Base-by-base conservation (phyloP, 2,113 vertebrate genomes). In the Sturnus vulgaris region DNA sequence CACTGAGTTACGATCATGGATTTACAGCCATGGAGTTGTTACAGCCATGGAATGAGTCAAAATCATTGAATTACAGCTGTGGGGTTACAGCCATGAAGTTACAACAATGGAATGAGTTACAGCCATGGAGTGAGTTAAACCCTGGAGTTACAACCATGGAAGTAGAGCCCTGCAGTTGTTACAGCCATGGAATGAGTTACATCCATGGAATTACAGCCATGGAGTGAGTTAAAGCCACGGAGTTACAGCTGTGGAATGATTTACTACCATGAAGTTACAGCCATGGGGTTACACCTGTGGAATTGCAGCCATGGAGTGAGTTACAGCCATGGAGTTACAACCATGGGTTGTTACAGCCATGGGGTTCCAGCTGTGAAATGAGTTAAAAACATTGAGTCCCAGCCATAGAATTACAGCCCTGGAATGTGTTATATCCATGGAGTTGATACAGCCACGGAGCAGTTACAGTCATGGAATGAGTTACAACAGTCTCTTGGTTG, bases 51-150 rank as follows among this genome's bases (percentile, higher is more conserved):
- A 16, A 5, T 20, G 68, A 10, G 9, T 44, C 28, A 39, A 4
- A 28, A 6, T 3, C 11, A 18, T 19, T 9, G 40, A 30, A 4
- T n/a, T 49, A 27, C 2, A 56, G 2, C 5, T 21, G 4, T 37
- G 27, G 27, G 30, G 11, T 17, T 42, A 28, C 69, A 63, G 27
- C 39, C 37, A 21, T 63, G 60, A 27, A 30, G 4, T 31, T 40
- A 33, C 4, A 56, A 0, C 7, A 27, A 3, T 31, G 21, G 27
- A 14, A 0, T 20, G 16, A 22, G 12, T 68, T 27, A 49, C 3
- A 49, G 0, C 17, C 12, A 4, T 10, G 9, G 16, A 22, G 9
- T 39, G 21, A 57, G 21, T 59, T 59, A 59, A 7, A 25, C 3
- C n/a, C n/a, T n/a, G 56, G 9, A 57, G 22, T 37, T 23, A 10